A percentile compares a stretch with the other conserved stretches of the same genome.
Conservation (phyloP, 2,113 vertebrate genomes). For the Dipodomys ordii region DNA sequence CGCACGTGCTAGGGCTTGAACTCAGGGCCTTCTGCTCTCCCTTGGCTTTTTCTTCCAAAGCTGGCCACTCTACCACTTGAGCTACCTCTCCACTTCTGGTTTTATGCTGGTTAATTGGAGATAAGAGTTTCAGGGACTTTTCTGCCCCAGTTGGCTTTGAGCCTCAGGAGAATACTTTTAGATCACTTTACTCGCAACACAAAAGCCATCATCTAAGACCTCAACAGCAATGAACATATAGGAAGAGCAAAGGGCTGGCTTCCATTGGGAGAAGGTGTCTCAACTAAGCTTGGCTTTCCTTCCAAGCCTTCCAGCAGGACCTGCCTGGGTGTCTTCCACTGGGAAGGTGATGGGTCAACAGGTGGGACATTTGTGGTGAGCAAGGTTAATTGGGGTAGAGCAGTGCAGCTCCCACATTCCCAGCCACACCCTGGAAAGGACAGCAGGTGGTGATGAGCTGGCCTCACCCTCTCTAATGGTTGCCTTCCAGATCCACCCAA, state of each 20-base stretch:
- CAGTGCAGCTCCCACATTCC: constrained; percentile 8
- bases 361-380: background rate
- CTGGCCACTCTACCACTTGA: too few species aligned
- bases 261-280: fast-evolving
- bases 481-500: constrained; percentile 51
- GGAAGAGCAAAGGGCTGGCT: background rate
- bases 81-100: too few species aligned
- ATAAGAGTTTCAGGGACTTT: too few species aligned
- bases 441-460: constrained; percentile 52
- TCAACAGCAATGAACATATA: background rate
- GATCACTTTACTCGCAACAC: background rate
- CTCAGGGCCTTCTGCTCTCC: too few species aligned
- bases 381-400: constrained; percentile 20
- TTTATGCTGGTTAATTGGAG: too few species aligned
- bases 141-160: too few species aligned
- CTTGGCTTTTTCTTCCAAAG: too few species aligned
- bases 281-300: background rate
- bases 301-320: background rate
- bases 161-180: background rate
- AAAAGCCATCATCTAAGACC: background rate
- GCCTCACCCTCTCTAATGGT: constrained; percentile 40
- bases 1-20: too few species aligned
- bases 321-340: background rate
- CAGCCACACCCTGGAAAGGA: constrained; percentile 63
- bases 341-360: background rate